Conservation (phyloP, 2,888 invertebrate species). For the Dynastes tityus region DNA sequence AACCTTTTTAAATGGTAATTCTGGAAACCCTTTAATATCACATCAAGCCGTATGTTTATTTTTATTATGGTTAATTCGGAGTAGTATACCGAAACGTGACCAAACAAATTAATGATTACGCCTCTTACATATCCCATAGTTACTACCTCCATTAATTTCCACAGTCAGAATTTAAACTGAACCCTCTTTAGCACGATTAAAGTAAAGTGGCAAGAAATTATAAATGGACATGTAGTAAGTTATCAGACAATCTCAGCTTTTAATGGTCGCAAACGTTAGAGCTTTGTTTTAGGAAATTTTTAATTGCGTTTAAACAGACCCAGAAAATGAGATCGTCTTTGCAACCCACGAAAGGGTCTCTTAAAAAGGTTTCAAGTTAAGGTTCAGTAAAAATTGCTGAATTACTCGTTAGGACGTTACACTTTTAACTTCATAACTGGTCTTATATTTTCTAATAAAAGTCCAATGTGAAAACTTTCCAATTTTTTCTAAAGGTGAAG, state of each 20-base stretch:
- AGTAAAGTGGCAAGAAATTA: conserved; percentile 34
- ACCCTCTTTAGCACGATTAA: conserved; percentile 40
- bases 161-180: conserved; percentile 27
- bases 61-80: conserved; percentile 39
- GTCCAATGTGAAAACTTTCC: too few relatives aligned
- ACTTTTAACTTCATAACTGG: conserved; percentile 10
- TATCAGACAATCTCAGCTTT: conserved; percentile 42
- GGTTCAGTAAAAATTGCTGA: conserved; percentile 21
- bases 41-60: conserved; percentile 36
- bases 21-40: conserved; percentile 31
- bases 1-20: not conserved
- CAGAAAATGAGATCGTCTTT: conserved; percentile 31
- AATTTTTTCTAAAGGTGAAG: too few relatives aligned
- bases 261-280: conserved; percentile 43
- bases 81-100: conserved; percentile 30
- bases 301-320: conserved; percentile 41
- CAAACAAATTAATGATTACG: conserved; percentile 35
- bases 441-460: conserved; percentile 6
- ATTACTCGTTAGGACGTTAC: conserved; percentile 15
- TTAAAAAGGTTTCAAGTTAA: conserved; percentile 38
- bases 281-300: conserved; percentile 43
- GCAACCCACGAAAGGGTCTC: conserved; percentile 15
- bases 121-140: conserved; percentile 16
- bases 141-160: conserved; percentile 32
- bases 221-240: conserved; percentile 39